Base-by-base conservation (phyloP, 2,797 vertebrate genomes). In the Sternarchorhynchus goeldii region DNA sequence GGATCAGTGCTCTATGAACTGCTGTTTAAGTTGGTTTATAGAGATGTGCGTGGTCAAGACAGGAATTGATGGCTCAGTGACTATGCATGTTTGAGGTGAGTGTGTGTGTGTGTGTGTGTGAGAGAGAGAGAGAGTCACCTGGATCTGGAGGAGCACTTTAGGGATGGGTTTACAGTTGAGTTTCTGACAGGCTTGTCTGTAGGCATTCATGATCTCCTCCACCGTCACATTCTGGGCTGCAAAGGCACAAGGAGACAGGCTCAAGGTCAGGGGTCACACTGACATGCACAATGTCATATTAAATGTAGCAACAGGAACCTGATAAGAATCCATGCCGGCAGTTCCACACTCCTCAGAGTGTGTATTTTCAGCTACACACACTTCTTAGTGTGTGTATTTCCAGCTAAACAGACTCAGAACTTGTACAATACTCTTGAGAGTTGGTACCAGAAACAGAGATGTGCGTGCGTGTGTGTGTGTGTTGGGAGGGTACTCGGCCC, bases 181-280 rank as follows among this genome's bases (percentile, higher is more conserved):
- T 78, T 98, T 98, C 92, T 96, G 96, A 90, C 97, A 98, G 87
- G 95, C 94, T 75, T 95, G 94, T 85, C 92, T 94, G 90, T 98
- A 98, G 73, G 96, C 94, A 0, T 88, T 84, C 60, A 97, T 25
- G 79, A 98, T 94, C 82, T 97, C 96, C 0, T 97, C 95, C 63
- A 97, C 93, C 0, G 97, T 98, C 91, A 95, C 96, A 41, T 98
- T 97, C 88, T 95, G 96, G 88, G 96, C 97, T 98, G 92, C 0
- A 90, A 6, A 75, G 82, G 89, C 55, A 88, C 25, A 17, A 77
- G 6, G 57, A 75, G 29, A 21, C 20, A 50, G 3, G 20, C 17
- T 55, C 53, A 25, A 66, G 41, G 79, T 90, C 80, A 89, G 57
- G 34, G 62, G 59, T 81, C 67, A 70, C 16, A 2, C 29, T 21